Conservation (phyloP, 2,888 invertebrate genomes). For the Protula sp. region DNA sequence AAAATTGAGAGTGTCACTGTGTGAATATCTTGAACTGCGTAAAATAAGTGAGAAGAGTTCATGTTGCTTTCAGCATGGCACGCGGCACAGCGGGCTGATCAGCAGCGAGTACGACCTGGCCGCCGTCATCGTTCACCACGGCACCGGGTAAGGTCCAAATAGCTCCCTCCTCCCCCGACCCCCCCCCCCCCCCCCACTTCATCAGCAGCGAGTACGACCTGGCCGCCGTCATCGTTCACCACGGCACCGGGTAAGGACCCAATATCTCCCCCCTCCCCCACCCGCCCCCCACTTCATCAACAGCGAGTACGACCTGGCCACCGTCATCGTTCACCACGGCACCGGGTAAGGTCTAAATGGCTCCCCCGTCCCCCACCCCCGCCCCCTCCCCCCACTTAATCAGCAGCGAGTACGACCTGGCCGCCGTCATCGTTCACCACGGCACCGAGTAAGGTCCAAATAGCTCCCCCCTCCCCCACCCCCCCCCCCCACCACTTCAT, state of each 20-base stretch:
- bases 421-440: slow-evolving; percentile 76
- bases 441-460: slow-evolving; percentile 77
- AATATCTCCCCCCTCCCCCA: too few relatives aligned
- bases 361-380: too few relatives aligned
- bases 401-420: slow-evolving; percentile 70
- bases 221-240: slow-evolving; percentile 75
- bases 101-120: slow-evolving; percentile 72
- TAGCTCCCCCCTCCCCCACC: too few relatives aligned
- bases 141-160: slow-evolving; percentile 65
- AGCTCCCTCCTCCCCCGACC: too few relatives aligned
- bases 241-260: slow-evolving; percentile 76
- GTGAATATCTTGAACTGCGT: too few relatives aligned
- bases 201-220: slow-evolving; percentile 70
- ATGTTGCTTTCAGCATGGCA: slow-evolving; percentile 61
- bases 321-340: slow-evolving; percentile 77
- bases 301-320: slow-evolving; percentile 72
- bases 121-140: slow-evolving; percentile 76
- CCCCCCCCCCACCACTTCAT: too few relatives aligned
- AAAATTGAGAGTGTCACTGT: too few relatives aligned
- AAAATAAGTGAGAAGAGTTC: too few relatives aligned
- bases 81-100: slow-evolving; percentile 62
- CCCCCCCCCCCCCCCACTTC: too few relatives aligned
- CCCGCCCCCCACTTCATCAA: too few relatives aligned
- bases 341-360: slow-evolving; percentile 65
- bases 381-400: too few relatives aligned